Base-by-base conservation (phyloP, 2,888 invertebrate genomes). In the Atherix ibis region DNA sequence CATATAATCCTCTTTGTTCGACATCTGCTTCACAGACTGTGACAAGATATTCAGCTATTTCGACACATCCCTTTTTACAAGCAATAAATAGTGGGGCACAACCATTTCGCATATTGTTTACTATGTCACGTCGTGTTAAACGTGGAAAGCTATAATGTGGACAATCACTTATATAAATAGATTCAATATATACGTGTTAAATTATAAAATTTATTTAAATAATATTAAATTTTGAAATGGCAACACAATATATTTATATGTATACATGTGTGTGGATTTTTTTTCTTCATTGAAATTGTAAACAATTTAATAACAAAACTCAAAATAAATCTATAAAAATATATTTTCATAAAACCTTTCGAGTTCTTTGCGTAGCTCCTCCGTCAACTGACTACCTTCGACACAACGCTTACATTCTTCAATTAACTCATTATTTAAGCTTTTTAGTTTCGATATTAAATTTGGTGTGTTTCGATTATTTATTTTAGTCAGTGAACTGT, bases 11-110 rank as follows among this genome's bases (percentile, higher is more conserved):
- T 47, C 75, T 70, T 60, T 85, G 85, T 63, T 92, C 91, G 13
- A 88, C 70, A 51, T 83, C 77, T 2, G 88, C 88, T 49, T 69
- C 69, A 60, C 91, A 91, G 36, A 75, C 72, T 37, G 71, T 73
- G 43, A 89, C 72, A 25, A 92, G 68, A 63, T 85, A 91, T 56
- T 87, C 82, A 8, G 80, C 87, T 41, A 88, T 75, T 60, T 83
- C 80, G 12, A 75, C 71, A 58, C 82, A 80, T 32, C 87, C 87
- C 49, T 77, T 71, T 61, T 77, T 74, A 53, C 75, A 73, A 5
- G 79, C 79, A 43, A 77, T 69, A 58, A 88, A 87, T 46, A 88
- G 65, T 26, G 87, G 84, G 25, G 85, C 74, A 62, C 82, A 83
- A 13, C 81, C 82, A 46, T 78, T 78, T 48, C 72, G 73, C 38